phyloP scores from a whole-genome alignment of 1,140 invertebrate species.

The Coenobita brevimanus region DNA sequence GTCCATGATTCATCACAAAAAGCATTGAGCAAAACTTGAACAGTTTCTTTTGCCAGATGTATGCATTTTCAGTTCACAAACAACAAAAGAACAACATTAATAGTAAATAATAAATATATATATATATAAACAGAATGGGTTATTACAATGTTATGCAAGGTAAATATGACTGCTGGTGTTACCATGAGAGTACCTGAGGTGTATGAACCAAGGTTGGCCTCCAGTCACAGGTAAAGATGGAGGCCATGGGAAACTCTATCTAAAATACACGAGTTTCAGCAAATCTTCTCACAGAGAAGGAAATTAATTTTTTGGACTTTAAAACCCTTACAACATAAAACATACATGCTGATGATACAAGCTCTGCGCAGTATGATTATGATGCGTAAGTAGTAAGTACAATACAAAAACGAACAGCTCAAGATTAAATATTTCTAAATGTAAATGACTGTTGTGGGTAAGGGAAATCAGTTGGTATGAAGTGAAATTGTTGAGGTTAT shows the following conservation, averaged over 20 bases:
- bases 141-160: constrained; percentile 59
- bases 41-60: constrained; percentile 58
- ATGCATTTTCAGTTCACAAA: constrained; percentile 54
- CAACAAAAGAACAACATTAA: constrained; percentile 62
- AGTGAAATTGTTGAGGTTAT: constrained; percentile 48
- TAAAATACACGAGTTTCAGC: constrained; percentile 39
- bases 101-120: constrained; percentile 65
- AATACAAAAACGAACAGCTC: constrained; percentile 55
- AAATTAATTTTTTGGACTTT: constrained; percentile 21
- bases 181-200: constrained; percentile 61
- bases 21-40: constrained; percentile 66
- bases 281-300: constrained; percentile 64
- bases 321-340: constrained; percentile 61
- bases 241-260: constrained; percentile 26
- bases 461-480: neutral
- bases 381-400: constrained; percentile 62
- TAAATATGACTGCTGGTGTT: constrained; percentile 59
- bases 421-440: constrained; percentile 55
- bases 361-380: constrained; percentile 60
- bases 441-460: constrained; percentile 34
- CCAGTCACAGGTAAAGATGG: constrained; percentile 15
- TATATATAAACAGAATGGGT: constrained; percentile 60
- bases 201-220: constrained; percentile 55
- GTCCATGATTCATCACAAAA: constrained; percentile 64
- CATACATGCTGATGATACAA: constrained; percentile 63